Conservation (phyloP, 1,140 invertebrate species). For the Semibalanus balanoides region DNA sequence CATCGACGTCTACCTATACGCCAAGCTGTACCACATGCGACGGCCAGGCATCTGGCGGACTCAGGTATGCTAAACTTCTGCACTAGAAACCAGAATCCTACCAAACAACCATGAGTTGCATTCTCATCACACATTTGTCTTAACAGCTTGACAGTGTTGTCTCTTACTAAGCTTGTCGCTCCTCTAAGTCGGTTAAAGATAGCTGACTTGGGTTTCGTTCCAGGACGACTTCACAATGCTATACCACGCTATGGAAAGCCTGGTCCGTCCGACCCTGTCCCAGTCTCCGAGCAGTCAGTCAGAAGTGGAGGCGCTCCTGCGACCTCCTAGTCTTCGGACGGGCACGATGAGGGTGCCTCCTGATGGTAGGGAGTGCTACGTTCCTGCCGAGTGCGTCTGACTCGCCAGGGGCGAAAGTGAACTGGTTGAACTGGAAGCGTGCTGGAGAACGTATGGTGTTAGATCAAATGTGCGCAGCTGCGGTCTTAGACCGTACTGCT, state of each 20-base stretch:
- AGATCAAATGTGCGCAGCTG: too few species aligned
- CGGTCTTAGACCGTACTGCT: too few species aligned
- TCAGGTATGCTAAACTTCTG: conserved; percentile 34
- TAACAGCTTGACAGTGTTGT: too few species aligned
- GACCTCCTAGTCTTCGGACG: neutral
- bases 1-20: conserved; percentile 69
- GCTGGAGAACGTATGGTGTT: too few species aligned
- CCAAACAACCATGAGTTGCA: too few species aligned
- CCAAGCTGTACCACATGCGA: conserved; percentile 71
- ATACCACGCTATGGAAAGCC: neutral
- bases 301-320: neutral
- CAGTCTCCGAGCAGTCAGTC: neutral
- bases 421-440: too few species aligned
- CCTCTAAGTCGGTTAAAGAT: too few species aligned
- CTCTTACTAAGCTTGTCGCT: too few species aligned
- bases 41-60: conserved; percentile 62
- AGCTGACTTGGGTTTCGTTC: neutral
- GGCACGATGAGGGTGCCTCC: neutral
- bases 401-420: too few species aligned
- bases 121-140: too few species aligned
- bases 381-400: neutral
- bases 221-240: neutral
- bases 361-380: neutral
- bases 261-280: neutral
- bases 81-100: too few species aligned